Conservation (phyloP, 2,113 vertebrate species). For the Archilochus colubris region DNA sequence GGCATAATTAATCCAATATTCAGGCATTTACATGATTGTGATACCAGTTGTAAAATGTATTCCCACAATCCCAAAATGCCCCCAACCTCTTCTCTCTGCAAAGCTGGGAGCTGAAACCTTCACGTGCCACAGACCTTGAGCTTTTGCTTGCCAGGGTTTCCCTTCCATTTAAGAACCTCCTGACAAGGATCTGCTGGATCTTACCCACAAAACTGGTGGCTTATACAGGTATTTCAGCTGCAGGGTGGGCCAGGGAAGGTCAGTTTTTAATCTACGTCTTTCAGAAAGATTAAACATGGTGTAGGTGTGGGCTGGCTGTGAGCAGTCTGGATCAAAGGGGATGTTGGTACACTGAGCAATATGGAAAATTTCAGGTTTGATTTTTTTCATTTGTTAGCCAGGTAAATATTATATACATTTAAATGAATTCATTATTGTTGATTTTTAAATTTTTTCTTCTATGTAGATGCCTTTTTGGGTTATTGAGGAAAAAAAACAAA, state of each 20-base stretch:
- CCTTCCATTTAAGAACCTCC: not conserved
- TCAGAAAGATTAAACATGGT: not conserved
- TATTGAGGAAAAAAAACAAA: not conserved
- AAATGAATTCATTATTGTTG: not conserved
- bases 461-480: not conserved
- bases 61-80: not conserved
- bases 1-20: not conserved
- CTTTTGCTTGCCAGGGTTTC: not conserved
- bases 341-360: not conserved
- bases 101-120: not conserved
- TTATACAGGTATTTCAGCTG: not conserved
- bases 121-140: not conserved
- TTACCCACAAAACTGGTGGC: not conserved
- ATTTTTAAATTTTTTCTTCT: not conserved
- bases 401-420: not conserved
- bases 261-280: not conserved
- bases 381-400: not conserved
- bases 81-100: not conserved
- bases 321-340: not conserved
- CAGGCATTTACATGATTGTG: not conserved
- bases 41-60: not conserved
- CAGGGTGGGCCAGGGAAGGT: not conserved
- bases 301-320: not conserved
- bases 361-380: not conserved
- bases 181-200: not conserved